phyloP scores from a whole-genome alignment of 2,113 vertebrate species.

The Eleginops maclovinus region DNA sequence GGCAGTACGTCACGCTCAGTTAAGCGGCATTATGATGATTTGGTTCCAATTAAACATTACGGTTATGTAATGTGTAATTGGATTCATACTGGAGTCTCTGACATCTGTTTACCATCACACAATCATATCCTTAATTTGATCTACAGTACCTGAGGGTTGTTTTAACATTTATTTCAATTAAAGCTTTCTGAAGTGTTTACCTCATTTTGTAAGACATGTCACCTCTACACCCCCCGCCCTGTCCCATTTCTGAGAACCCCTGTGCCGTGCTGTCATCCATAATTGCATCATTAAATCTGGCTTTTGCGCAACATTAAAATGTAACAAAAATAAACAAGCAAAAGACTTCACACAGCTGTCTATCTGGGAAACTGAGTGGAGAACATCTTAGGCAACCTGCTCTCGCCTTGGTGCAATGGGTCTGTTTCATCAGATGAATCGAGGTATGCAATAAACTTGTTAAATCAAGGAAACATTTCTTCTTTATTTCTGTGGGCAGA shows the following conservation, averaged over 20 bases:
- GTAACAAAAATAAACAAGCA: neutral
- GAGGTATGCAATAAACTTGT: conserved; percentile 8
- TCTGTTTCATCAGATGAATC: conserved; percentile 51
- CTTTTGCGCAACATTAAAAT: conserved; percentile 37
- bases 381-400: conserved; percentile 47
- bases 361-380: conserved; percentile 12
- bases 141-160: neutral
- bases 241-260: conserved; percentile 23
- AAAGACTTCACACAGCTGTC: conserved; percentile 9
- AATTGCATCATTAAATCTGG: conserved; percentile 41
- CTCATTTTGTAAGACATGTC: conserved; percentile 13
- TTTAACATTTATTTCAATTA: conserved; percentile 25
- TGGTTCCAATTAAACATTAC: conserved; percentile 15
- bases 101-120: conserved; percentile 26
- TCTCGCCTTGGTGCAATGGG: conserved; percentile 15
- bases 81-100: conserved; percentile 7
- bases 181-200: conserved; percentile 11
- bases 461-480: conserved; percentile 16
- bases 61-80: conserved; percentile 22
- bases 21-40: conserved; percentile 12
- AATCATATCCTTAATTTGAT: conserved; percentile 12
- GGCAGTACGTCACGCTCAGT: conserved; percentile 26
- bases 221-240: neutral
- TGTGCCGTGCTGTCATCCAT: conserved; percentile 8
- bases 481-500: neutral